These are phyloP conservation scores for Macropodus opercularis DNA, from an alignment of 2,797 vertebrate species.

Conservation along the genomic window DNA sequence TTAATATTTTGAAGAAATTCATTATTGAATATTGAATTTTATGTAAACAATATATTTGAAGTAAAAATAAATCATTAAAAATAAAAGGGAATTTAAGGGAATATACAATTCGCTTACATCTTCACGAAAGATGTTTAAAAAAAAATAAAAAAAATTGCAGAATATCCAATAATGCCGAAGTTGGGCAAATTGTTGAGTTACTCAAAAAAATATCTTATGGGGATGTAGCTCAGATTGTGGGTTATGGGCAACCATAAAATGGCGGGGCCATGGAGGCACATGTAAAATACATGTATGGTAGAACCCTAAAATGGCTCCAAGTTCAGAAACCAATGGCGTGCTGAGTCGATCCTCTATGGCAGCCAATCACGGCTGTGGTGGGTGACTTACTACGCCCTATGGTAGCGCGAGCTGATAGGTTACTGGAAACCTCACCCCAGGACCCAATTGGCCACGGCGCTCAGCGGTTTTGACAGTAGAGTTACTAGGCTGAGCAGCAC, in stretches of 20 bases:
- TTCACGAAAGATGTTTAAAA: neutral
- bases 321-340: constrained; percentile 52
- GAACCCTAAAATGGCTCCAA: constrained; percentile 74
- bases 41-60: too few species aligned
- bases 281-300: constrained; percentile 15
- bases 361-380: constrained; percentile 53
- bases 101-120: neutral
- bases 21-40: too few species aligned
- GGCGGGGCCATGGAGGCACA: constrained; percentile 37
- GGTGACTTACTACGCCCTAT: constrained; percentile 13
- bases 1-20: neutral
- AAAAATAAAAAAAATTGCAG: neutral
- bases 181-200: neutral
- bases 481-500: constrained; percentile 73
- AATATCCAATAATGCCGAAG: neutral
- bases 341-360: constrained; percentile 4
- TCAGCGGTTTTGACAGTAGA: constrained; percentile 39
- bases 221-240: neutral
- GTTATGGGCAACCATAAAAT: constrained; percentile 63
- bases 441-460: constrained; percentile 56
- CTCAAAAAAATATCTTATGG: neutral
- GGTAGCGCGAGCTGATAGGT: constrained; percentile 50
- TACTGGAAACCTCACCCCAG: constrained; percentile 29
- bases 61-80: too few species aligned
- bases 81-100: too few species aligned